A percentile compares a stretch with the other conserved stretches of the same genome.
Evolutionary conservation across 2,888 invertebrate species (phyloP).

Genomic region (Drosophila colorata): DNA sequence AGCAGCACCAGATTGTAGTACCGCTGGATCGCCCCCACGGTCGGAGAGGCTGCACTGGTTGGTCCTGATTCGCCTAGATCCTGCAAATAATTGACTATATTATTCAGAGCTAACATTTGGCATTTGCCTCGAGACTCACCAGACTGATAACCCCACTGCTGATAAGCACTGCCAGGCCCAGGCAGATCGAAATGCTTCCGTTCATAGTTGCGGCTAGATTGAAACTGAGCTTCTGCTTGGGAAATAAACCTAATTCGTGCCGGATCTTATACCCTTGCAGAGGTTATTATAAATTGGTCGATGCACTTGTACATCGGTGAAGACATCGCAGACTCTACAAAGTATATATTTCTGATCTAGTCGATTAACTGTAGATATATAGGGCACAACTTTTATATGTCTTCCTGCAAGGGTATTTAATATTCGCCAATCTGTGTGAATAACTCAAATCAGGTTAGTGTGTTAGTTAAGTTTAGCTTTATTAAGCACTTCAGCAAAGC

Average conservation of each 20-base stretch:
- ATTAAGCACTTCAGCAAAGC: constrained; percentile 64
- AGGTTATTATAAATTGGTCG: too few relatives aligned
- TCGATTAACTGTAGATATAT: too few relatives aligned
- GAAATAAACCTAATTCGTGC: neutral
- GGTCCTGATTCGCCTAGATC: constrained; percentile 14
- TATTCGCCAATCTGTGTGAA: neutral
- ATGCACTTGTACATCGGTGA: too few relatives aligned
- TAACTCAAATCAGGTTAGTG: neutral
- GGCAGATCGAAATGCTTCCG: constrained; percentile 40
- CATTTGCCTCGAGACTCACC: constrained; percentile 42
- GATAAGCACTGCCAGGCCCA: constrained; percentile 45
- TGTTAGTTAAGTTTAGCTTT: constrained; percentile 52
- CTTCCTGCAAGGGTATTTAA: too few relatives aligned
- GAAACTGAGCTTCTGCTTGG: constrained; percentile 36
- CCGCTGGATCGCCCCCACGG: constrained; percentile 46
- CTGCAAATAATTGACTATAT: constrained; percentile 25
- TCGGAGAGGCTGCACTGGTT: neutral
- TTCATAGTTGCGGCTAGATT: constrained; percentile 16
- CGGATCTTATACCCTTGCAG: too few relatives aligned
- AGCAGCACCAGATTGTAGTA: constrained; percentile 57
- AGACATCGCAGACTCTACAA: too few relatives aligned
- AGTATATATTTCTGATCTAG: too few relatives aligned
- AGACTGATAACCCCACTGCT: constrained; percentile 49
- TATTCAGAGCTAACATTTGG: neutral
- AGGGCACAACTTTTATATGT: too few relatives aligned